Evolutionary conservation across 2,797 vertebrate genomes (phyloP).

Genomic region (Falco cherrug): DNA sequence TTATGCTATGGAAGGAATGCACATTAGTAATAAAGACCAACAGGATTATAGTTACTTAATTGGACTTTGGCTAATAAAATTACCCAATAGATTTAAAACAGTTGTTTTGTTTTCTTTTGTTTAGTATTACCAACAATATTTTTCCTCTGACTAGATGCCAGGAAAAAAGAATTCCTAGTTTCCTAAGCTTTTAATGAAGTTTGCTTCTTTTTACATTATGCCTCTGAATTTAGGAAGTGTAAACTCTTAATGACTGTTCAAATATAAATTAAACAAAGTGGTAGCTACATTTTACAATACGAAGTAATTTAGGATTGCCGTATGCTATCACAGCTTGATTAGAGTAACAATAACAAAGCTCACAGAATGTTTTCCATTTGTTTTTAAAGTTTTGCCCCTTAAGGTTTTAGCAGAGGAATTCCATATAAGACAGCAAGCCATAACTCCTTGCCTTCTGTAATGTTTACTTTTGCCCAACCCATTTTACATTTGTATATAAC

Average conservation of each 20-base stretch:
- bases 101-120: slow-evolving; percentile 28
- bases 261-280: slow-evolving; percentile 41
- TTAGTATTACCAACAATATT: background rate
- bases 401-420: background rate
- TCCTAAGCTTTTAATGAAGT: background rate
- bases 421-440: background rate
- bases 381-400: background rate
- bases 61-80: slow-evolving; percentile 46
- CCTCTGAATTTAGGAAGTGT: slow-evolving; percentile 29
- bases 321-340: background rate
- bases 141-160: background rate
- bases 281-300: slow-evolving; percentile 33
- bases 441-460: background rate
- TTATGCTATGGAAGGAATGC: slow-evolving; percentile 69
- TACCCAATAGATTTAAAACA: slow-evolving; percentile 47
- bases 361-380: slow-evolving; percentile 39
- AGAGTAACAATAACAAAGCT: background rate
- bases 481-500: slow-evolving; percentile 30
- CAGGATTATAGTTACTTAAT: slow-evolving; percentile 65
- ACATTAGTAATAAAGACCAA: slow-evolving; percentile 60
- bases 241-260: background rate
- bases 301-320: background rate
- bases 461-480: background rate
- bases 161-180: slow-evolving; percentile 16
- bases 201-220: slow-evolving; percentile 9